A percentile compares a stretch with the other conserved stretches of the same genome.
These are phyloP conservation scores for Gallinago paraguaiae DNA, from an alignment of 2,113 vertebrate genomes.

Conservation along the genomic window DNA sequence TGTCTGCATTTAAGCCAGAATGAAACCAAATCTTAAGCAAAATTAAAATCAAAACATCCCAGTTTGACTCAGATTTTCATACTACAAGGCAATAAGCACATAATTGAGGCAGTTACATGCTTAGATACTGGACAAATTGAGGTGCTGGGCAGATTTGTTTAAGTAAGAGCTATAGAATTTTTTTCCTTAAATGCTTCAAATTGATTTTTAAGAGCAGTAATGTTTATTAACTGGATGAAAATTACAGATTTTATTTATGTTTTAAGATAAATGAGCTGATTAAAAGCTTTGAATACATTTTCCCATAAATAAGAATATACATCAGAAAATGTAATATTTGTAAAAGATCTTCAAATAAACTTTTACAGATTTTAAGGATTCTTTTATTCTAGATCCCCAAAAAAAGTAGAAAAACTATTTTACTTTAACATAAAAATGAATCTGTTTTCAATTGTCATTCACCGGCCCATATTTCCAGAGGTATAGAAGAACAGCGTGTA, in stretches of 20 bases:
- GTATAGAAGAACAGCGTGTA: slow-evolving; percentile 34
- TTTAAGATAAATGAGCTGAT: not conserved
- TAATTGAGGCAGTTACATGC: not conserved
- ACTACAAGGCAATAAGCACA: not conserved
- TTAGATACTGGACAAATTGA: not conserved
- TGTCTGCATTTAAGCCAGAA: not conserved
- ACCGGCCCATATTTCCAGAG: slow-evolving; percentile 54
- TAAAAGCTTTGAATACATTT: not conserved
- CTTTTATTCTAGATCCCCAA: not conserved
- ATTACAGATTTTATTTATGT: not conserved
- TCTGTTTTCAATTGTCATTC: not conserved
- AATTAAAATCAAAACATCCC: not conserved
- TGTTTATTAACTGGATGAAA: not conserved
- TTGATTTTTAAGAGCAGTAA: not conserved
- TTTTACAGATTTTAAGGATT: not conserved
- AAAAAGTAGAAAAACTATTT: not conserved
- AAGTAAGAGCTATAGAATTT: not conserved
- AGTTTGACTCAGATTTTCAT: not conserved
- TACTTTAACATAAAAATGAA: not conserved
- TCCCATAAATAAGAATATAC: not conserved
- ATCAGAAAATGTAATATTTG: not conserved
- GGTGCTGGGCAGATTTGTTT: not conserved
- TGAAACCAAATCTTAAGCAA: not conserved
- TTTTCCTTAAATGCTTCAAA: not conserved
- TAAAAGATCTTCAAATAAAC: slow-evolving; percentile 23